These are phyloP conservation scores for Colletes collaris DNA, from an alignment of 2,888 invertebrate genomes.

Conservation along the genomic window DNA sequence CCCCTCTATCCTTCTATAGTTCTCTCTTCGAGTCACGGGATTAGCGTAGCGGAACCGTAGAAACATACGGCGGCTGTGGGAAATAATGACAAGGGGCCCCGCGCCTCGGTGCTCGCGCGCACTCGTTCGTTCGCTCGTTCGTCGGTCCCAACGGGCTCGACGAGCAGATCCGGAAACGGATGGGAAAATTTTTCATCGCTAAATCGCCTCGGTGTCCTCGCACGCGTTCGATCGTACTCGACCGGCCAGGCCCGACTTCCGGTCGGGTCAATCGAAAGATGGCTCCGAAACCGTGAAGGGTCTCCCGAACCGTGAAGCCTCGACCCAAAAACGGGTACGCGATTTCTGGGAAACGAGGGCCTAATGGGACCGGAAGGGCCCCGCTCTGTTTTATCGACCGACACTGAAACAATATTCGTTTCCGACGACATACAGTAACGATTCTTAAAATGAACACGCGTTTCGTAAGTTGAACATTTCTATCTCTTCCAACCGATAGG, in stretches of 20 bases:
- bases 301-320: conserved; percentile 66
- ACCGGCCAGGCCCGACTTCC: conserved; percentile 53
- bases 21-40: conserved; percentile 53
- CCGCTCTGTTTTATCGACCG: conserved; percentile 37
- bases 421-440: no score
- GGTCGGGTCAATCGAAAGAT: conserved; percentile 47
- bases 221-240: conserved; percentile 38
- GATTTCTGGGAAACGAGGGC: conserved; percentile 44
- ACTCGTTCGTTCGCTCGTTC: conserved; percentile 50
- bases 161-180: conserved; percentile 72
- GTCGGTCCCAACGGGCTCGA: conserved; percentile 62
- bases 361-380: conserved; percentile 68
- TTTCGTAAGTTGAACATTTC: no score
- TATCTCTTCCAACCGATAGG: no score
- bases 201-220: conserved; percentile 61
- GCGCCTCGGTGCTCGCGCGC: conserved; percentile 49
- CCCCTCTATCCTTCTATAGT: conserved; percentile 35
- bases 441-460: no score
- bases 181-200: conserved; percentile 73
- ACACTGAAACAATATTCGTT: no score
- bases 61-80: conserved; percentile 81
- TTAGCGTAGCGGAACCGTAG: conserved; percentile 78
- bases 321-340: conserved; percentile 56
- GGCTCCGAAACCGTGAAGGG: conserved; percentile 44
- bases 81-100: conserved; percentile 80